Base-by-base conservation (phyloP, 2,888 invertebrate genomes). In the Chymomyza caudatula region DNA sequence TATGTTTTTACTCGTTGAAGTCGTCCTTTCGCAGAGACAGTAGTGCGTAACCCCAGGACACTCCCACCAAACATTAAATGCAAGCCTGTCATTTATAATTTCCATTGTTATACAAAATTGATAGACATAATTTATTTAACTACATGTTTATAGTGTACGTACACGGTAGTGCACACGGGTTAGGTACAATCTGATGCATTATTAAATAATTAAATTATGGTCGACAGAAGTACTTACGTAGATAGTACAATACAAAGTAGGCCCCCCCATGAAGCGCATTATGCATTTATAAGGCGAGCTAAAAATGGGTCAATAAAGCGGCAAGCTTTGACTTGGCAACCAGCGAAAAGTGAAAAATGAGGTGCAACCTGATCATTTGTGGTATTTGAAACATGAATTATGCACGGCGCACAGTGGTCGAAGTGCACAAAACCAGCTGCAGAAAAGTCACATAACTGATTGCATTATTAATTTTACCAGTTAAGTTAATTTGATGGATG, bases 201-300 rank as follows among this genome's bases (percentile, higher is more conserved):
- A 71, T 73, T 74, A 74, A 63, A 61, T 61, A 67, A 73, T 71
- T 73, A 66, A 71, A 73, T 71, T 71, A 71, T 68, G 47, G 17
- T 4, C 37, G 11, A 37, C 37, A 4, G 37, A 37, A 37, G 37
- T 11, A 37, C 37, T 17, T 37, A 37, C 11, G 2, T 13, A 37
- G n/a, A n/a, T n/a, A 13, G 11, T 37, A 37, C 29, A 37, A 37
- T 37, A n/a, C n/a, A n/a, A n/a, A 37, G 29, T 11, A 37, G 29
- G 8, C 2, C 29, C 29, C 8, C 29, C 29, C 29, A 37, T 37
- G 11, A 37, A 37, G 29, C 29, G 29, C 29, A 37, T 37, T 37
- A 37, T 11, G 29, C 29, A 37, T 37, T 37, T 37, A 37, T 37
- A 37, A 37, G 29, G 8, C 1, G 2, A 1, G 11, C 29, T 37